phyloP scores from a whole-genome alignment of 2,113 vertebrate genomes.

The Corythornis cristatus region DNA sequence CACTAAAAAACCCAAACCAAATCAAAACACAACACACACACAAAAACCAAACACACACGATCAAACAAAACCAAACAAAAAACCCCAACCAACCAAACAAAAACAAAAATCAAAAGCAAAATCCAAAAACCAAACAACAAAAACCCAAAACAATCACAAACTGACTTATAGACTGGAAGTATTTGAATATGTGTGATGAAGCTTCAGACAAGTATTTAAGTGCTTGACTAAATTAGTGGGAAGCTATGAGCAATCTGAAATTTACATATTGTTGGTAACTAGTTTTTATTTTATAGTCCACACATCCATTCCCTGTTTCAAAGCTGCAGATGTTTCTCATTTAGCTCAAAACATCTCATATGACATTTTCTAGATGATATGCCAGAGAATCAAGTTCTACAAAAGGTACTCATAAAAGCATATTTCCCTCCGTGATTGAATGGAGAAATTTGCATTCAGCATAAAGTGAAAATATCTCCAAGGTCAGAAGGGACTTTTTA shows the following conservation, averaged over 20 bases:
- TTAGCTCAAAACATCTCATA: slow-evolving; percentile 31
- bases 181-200: neutral
- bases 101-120: too few relatives aligned
- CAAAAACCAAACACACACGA: too few relatives aligned
- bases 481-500: slow-evolving; percentile 37
- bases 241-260: neutral
- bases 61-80: too few relatives aligned
- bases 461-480: slow-evolving; percentile 24
- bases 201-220: neutral
- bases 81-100: too few relatives aligned
- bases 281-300: neutral
- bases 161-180: neutral
- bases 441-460: slow-evolving; percentile 27
- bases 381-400: slow-evolving; percentile 9
- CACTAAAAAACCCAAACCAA: neutral
- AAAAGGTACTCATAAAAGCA: slow-evolving; percentile 23
- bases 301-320: neutral
- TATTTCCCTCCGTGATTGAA: slow-evolving; percentile 1
- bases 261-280: neutral
- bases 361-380: neutral
- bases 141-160: neutral
- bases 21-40: too few relatives aligned
- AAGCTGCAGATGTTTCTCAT: slow-evolving; percentile 22
- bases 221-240: neutral
- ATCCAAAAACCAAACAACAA: too few relatives aligned